Evolutionary conservation across 2,797 vertebrate genomes (phyloP).

Genomic region (Bucorvus abyssinicus): DNA sequence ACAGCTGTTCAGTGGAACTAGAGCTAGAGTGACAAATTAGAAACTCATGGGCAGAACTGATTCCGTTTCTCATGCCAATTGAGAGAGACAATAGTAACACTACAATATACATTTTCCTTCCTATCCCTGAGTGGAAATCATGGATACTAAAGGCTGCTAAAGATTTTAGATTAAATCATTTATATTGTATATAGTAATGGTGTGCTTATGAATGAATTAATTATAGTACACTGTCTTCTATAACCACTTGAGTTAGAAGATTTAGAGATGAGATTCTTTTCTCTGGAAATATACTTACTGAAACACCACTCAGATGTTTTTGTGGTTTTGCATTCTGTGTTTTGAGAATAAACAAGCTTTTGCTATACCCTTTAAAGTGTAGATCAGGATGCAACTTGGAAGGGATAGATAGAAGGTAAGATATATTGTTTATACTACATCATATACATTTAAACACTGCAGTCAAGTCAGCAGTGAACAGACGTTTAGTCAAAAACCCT

Average conservation of each 20-base stretch:
- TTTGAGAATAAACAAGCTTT: background rate
- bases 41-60: slow-evolving; percentile 29
- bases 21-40: slow-evolving; percentile 48
- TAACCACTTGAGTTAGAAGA: background rate
- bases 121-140: background rate
- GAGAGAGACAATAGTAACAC: background rate
- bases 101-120: background rate
- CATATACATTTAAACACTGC: background rate
- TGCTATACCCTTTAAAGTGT: background rate
- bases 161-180: background rate
- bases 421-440: background rate
- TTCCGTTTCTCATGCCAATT: slow-evolving; percentile 24
- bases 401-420: background rate
- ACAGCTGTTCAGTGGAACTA: slow-evolving; percentile 18
- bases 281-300: background rate
- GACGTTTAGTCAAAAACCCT: background rate
- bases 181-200: background rate
- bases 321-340: background rate
- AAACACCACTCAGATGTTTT: background rate
- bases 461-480: background rate
- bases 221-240: background rate
- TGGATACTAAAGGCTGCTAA: background rate
- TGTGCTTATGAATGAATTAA: background rate
- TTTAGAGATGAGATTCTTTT: background rate
- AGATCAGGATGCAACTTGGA: background rate